phyloP scores from a whole-genome alignment of 1,140 invertebrate genomes.

The Armadillidium nasatum region DNA sequence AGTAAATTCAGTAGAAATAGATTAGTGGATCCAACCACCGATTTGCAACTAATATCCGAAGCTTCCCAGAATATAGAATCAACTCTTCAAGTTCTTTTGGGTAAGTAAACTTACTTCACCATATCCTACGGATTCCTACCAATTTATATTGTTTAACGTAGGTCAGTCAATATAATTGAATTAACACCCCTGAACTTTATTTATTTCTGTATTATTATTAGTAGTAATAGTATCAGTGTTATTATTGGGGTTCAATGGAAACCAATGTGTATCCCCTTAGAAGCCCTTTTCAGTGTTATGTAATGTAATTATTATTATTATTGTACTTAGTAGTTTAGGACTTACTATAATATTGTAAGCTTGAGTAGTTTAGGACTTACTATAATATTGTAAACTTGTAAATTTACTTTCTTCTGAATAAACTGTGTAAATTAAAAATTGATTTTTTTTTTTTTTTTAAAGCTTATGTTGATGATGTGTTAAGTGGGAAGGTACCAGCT shows the following conservation, averaged over 20 bases:
- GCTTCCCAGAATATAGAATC: slow-evolving; percentile 69
- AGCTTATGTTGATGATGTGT: slow-evolving; percentile 74
- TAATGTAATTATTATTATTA: too few relatives aligned
- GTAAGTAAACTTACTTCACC: too few relatives aligned
- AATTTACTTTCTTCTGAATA: too few relatives aligned
- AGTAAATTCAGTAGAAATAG: slow-evolving; percentile 46
- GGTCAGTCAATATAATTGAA: slow-evolving; percentile 55
- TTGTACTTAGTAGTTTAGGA: too few relatives aligned
- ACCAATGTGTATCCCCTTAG: too few relatives aligned
- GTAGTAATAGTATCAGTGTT: background rate
- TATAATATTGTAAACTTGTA: too few relatives aligned
- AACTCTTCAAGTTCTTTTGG: slow-evolving; percentile 72
- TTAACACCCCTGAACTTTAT: background rate
- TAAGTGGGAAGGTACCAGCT: slow-evolving; percentile 47
- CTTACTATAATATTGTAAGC: too few relatives aligned
- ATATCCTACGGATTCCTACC: too few relatives aligned
- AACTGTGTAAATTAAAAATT: too few relatives aligned
- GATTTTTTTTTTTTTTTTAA: background rate
- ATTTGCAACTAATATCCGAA: slow-evolving; percentile 79
- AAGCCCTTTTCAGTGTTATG: too few relatives aligned
- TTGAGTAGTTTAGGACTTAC: too few relatives aligned
- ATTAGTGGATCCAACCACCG: slow-evolving; percentile 70
- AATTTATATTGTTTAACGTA: slow-evolving; percentile 73
- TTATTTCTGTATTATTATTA: background rate
- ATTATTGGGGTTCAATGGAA: background rate